These are phyloP conservation scores for Pelusios castaneus DNA, from an alignment of 2,113 vertebrate genomes.

Conservation along the genomic window DNA sequence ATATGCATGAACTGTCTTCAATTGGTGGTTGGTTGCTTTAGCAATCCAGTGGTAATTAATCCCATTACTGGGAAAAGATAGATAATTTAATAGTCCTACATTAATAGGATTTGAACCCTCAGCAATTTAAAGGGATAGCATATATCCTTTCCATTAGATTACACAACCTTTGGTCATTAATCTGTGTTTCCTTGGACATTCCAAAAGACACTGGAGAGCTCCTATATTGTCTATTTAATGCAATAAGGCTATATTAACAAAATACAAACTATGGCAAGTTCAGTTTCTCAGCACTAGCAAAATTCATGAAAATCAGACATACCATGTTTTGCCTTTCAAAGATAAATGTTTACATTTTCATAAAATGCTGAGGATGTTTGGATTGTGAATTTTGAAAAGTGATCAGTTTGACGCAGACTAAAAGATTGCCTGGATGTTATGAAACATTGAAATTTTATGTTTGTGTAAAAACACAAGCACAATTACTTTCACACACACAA, in stretches of 20 bases:
- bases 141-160: background rate
- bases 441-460: slow-evolving; percentile 6
- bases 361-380: background rate
- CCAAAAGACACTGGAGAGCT: background rate
- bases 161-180: background rate
- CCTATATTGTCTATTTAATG: background rate
- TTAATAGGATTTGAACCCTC: background rate
- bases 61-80: background rate
- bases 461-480: background rate
- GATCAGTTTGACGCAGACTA: background rate
- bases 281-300: background rate
- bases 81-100: background rate
- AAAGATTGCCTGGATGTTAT: slow-evolving; percentile 22
- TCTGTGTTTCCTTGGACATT: background rate
- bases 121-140: background rate
- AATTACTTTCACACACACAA: slow-evolving; percentile 3
- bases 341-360: background rate
- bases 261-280: background rate
- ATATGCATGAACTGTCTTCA: slow-evolving; percentile 42
- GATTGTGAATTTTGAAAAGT: background rate
- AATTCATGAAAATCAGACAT: background rate
- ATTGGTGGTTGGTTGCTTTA: slow-evolving; percentile 50
- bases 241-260: background rate
- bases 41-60: slow-evolving; percentile 53
- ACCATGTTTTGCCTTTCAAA: background rate